Conservation (phyloP, 1,140 invertebrate species). For the Pinna nobilis region DNA sequence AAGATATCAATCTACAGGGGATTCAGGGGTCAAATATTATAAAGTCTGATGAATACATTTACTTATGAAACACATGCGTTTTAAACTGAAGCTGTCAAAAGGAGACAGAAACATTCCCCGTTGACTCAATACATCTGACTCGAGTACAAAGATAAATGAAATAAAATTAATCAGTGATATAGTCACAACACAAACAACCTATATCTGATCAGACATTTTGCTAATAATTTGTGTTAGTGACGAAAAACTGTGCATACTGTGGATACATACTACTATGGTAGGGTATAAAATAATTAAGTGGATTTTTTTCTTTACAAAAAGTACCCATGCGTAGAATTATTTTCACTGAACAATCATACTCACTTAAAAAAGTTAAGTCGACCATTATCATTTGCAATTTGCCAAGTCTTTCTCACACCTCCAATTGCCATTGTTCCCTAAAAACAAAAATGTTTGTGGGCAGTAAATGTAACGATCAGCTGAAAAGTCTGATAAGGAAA, state of each 20-base stretch:
- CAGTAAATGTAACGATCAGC: constrained; percentile 25
- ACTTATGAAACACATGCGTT: too few relatives aligned
- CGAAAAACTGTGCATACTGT: neutral
- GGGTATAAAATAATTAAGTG: neutral
- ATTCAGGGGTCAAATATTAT: too few relatives aligned
- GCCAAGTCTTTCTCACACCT: constrained; percentile 27
- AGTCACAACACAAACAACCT: too few relatives aligned
- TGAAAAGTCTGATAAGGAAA: constrained; percentile 87
- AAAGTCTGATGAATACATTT: too few relatives aligned
- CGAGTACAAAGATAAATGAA: too few relatives aligned
- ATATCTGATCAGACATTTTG: too few relatives aligned
- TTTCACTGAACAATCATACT: neutral
- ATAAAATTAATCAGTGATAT: too few relatives aligned
- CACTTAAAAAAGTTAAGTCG: constrained; percentile 36
- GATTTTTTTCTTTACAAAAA: neutral
- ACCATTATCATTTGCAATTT: constrained; percentile 38
- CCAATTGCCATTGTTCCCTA: constrained; percentile 35
- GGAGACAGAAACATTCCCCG: too few relatives aligned
- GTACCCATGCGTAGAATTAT: neutral
- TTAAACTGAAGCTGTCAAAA: too few relatives aligned
- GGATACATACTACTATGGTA: neutral
- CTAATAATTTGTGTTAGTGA: too few relatives aligned
- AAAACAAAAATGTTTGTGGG: neutral
- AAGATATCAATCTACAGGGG: too few relatives aligned
- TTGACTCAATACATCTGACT: too few relatives aligned